Conservation (phyloP, 2,888 invertebrate species). For the Ceriagrion tenellum region DNA sequence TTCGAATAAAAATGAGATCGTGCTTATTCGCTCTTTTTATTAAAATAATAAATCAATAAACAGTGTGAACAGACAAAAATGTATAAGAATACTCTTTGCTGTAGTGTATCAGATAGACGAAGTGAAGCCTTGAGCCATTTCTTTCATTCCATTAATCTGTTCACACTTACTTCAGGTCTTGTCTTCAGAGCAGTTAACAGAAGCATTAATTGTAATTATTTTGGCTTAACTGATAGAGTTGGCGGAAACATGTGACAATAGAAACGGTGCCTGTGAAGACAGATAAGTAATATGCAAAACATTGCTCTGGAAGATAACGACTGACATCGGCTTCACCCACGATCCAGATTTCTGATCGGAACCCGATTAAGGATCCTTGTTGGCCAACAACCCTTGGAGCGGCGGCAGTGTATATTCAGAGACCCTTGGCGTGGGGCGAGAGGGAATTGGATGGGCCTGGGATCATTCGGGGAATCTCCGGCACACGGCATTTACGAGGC, state of each 20-base stretch:
- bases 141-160: too few relatives aligned
- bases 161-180: too few relatives aligned
- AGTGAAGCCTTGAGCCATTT: too few relatives aligned
- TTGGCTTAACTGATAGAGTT: neutral
- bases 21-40: too few relatives aligned
- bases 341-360: neutral
- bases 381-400: neutral
- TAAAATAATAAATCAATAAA: too few relatives aligned
- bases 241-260: neutral
- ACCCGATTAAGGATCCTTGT: neutral
- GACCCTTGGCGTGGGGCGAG: neutral
- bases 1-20: too few relatives aligned
- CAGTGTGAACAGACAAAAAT: too few relatives aligned
- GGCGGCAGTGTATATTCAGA: neutral
- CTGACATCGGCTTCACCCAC: neutral
- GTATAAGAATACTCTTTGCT: too few relatives aligned
- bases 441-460: neutral
- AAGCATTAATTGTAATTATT: too few relatives aligned
- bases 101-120: too few relatives aligned
- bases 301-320: neutral
- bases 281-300: neutral
- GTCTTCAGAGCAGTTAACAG: too few relatives aligned
- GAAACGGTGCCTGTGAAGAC: neutral
- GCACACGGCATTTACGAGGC: neutral
- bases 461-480: neutral